Percentiles rank a stretch among this genome's conserved stretches.
phyloP scores from a whole-genome alignment of 2,888 invertebrate genomes.

The Amphipyra berbera region DNA sequence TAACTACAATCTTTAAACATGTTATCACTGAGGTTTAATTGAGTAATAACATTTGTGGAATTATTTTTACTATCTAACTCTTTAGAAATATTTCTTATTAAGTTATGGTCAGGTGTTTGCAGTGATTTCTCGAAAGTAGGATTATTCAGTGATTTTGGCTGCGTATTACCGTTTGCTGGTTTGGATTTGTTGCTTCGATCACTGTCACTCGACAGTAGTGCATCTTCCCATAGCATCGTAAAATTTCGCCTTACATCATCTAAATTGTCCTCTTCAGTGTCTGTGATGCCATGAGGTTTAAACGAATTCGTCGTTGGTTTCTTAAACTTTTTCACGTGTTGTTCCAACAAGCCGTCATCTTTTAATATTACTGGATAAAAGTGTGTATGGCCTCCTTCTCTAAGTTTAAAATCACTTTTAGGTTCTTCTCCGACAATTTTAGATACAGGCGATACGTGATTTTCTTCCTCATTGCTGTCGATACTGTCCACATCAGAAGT shows the following conservation, averaged over 20 bases:
- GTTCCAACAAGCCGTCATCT: conserved; percentile 3
- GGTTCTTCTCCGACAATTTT: background rate
- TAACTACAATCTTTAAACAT: background rate
- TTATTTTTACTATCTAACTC: background rate
- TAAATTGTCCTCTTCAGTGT: conserved; percentile 17
- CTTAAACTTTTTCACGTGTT: conserved; percentile 8
- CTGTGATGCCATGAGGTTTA: conserved; percentile 1
- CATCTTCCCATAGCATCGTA: conserved; percentile 41
- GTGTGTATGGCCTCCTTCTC: background rate
- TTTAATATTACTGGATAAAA: conserved; percentile 12
- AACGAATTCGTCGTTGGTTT: conserved; percentile 21
- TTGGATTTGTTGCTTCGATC: background rate
- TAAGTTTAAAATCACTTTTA: background rate
- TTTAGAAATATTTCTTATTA: background rate
- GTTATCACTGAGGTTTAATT: background rate
- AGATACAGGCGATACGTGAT: background rate
- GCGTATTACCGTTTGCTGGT: background rate
- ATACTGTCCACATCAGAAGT: conserved; percentile 1
- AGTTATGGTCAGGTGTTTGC: background rate
- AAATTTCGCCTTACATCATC: conserved; percentile 46
- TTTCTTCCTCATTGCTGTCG: background rate
- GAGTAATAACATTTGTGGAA: background rate
- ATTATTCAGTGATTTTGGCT: background rate
- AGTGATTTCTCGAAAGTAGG: conserved; percentile 8
- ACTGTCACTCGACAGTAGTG: background rate